phyloP scores from a whole-genome alignment of 2,113 vertebrate species.

The Pitta sordida region DNA sequence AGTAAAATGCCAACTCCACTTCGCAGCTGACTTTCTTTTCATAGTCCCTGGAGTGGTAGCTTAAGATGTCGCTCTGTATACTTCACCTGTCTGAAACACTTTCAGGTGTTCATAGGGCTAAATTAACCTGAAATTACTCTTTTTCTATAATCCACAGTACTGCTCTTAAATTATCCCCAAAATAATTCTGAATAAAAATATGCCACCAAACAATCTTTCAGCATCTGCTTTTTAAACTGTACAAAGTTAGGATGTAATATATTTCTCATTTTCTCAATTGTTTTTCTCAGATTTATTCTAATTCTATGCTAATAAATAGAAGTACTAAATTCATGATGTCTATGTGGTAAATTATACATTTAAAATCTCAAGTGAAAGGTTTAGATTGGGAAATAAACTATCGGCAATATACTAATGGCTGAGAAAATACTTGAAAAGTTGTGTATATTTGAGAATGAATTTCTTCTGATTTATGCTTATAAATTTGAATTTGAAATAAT shows the following conservation, averaged over 20 bases:
- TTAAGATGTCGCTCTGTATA: slow-evolving; percentile 42
- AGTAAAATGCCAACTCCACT: slow-evolving; percentile 46
- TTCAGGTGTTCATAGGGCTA: slow-evolving; percentile 11
- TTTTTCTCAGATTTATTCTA: slow-evolving; percentile 39
- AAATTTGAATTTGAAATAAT: slow-evolving; percentile 36
- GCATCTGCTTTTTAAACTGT: background rate
- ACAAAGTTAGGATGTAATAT: background rate
- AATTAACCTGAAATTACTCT: slow-evolving; percentile 52
- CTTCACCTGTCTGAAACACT: slow-evolving; percentile 59
- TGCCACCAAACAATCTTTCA: slow-evolving; percentile 33
- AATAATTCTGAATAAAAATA: slow-evolving; percentile 64
- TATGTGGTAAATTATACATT: slow-evolving; percentile 27
- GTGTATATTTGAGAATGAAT: background rate
- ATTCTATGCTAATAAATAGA: slow-evolving; percentile 21
- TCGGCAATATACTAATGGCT: background rate
- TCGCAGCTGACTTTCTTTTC: slow-evolving; percentile 39
- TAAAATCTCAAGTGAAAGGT: slow-evolving; percentile 17
- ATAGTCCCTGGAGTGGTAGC: slow-evolving; percentile 52
- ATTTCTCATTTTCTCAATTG: slow-evolving; percentile 40
- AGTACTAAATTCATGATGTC: background rate
- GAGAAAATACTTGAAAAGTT: background rate
- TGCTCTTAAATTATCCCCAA: slow-evolving; percentile 55
- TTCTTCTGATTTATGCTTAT: background rate
- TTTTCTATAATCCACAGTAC: slow-evolving; percentile 39
- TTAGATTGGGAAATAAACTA: background rate